Percentiles rank a stretch among this genome's conserved stretches.
Conservation (phyloP, 1,140 invertebrate genomes). For the Pogonognathellus flavescens region DNA sequence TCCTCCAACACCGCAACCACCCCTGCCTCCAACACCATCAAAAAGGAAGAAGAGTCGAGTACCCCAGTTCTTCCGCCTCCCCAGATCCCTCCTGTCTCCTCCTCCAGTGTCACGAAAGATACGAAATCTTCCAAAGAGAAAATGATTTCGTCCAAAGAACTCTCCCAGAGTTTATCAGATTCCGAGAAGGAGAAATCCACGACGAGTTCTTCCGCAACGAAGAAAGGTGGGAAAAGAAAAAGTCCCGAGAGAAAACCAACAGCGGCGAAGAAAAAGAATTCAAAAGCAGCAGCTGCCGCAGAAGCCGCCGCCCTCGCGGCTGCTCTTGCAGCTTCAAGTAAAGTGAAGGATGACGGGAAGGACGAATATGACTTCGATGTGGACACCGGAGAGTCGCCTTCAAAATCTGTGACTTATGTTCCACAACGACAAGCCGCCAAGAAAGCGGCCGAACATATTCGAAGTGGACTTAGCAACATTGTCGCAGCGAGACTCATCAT, state of each 20-base stretch:
- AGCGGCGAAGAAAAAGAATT: slow-evolving; percentile 62
- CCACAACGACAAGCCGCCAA: slow-evolving; percentile 91
- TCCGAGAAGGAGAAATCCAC: background rate
- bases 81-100: background rate
- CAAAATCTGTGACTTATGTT: slow-evolving; percentile 85
- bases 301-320: slow-evolving; percentile 51
- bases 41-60: slow-evolving; percentile 25
- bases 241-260: slow-evolving; percentile 56
- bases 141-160: background rate
- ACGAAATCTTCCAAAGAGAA: background rate
- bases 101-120: background rate
- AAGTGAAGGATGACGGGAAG: slow-evolving; percentile 65
- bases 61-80: background rate
- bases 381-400: slow-evolving; percentile 73
- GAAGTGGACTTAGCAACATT: slow-evolving; percentile 81
- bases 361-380: slow-evolving; percentile 78
- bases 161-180: background rate
- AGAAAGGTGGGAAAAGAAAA: slow-evolving; percentile 33
- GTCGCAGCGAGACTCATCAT: slow-evolving; percentile 68
- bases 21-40: background rate
- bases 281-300: slow-evolving; percentile 45
- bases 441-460: slow-evolving; percentile 90
- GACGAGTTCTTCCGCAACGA: slow-evolving; percentile 40
- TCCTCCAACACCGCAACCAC: too few species aligned
- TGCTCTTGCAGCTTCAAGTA: background rate